Evolutionary conservation across 2,888 invertebrate genomes (phyloP), one percentile per base, ranked within the genome.

Genomic region (Drosophila limbata): DNA sequence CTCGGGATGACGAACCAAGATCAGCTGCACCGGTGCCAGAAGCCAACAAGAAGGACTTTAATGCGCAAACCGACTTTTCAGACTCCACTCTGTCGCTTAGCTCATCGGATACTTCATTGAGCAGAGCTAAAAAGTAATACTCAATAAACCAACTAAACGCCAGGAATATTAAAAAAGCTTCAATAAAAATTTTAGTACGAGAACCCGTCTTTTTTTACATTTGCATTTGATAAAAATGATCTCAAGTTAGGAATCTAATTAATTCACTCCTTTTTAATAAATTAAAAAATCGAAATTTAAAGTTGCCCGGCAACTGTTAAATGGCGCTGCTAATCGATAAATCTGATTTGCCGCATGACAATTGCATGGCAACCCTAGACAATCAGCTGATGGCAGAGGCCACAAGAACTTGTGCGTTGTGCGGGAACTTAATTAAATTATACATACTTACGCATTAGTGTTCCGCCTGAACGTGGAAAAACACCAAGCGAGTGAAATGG

Each of bases 1-100:
- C 95, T 11, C 93, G 96, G 77, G 97, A 97, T 93, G 92, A 92
- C 71, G 89, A 84, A 28, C 2, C 59, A 0, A 79, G 71, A 4
- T 0, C n/a, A 4, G 9, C 4, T 1, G 28, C 57, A 48, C 35
- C 63, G 3, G 11, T 44, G 21, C 39, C 47, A 44, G 57, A 67
- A 2, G 9, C 11, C 5, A 1, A 0, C 0, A 48, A n/a, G 21
- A 51, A 6, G 3, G 81, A 82, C 31, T 83, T 82, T 3, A 65
- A 17, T 13, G 51, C 52, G 1, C 81, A 82, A 50, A 82, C 81
- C 0, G 84, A 82, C 0, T 82, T 82, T 15, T 65, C 81, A 0
- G 71, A 82, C 1, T 65, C 82, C n/a, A 73, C 61, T 13, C 4
- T 55, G 8, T 77, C 78, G 1, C 2, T 73, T 3, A 61, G 39